Evolutionary conservation across 2,797 vertebrate genomes (phyloP), one percentile per base, ranked within the genome.

Genomic region (Chromobotia macracanthus): DNA sequence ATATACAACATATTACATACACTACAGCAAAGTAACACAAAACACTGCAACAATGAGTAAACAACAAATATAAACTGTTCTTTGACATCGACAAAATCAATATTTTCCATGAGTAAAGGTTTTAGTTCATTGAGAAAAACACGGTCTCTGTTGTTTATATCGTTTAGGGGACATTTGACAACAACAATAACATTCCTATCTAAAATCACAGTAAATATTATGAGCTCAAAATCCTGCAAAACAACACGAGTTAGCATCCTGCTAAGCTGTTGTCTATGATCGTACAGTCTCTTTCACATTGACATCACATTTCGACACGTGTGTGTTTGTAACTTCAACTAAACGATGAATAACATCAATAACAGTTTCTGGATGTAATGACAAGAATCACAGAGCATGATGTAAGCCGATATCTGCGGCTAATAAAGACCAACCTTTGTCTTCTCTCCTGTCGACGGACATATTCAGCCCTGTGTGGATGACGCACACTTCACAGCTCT

Each of bases 391-490:
- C 46, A 23, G 0, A 4, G 6, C 8, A 2, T 1, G 11, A 1
- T 25, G 3, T 15, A 11, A 16, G 28, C n/a, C 0, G 16, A 2
- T 2, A 21, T 56, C 8, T 60, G 15, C 35, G 15, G 10, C 63
- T 13, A n/a, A 23, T 16, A 25, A 13, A 64, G n/a, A 13, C 13
- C 48, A 0, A 48, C 55, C 19, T 95, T 95, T 94, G 96, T 96
- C 82, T 96, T 97, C 96, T 87, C 96, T 94, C 86, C 95, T 93
- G 86, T 97, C 95, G 78, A 92, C 91, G 90, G 95, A 95, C 96
- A 97, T 97, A 79, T 90, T 91, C 84, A 83, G 80, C 81, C 74
- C 77, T 77, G 80, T 72, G 74, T 73, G 65, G 80, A 68, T 64
- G 68, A 31, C 65, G 63, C 75, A 72, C 58, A 66, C 78, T 80